Evolutionary conservation across 1,140 invertebrate species (phyloP), one percentile per base, ranked within the genome.

Genomic region (Ladona fulva): DNA sequence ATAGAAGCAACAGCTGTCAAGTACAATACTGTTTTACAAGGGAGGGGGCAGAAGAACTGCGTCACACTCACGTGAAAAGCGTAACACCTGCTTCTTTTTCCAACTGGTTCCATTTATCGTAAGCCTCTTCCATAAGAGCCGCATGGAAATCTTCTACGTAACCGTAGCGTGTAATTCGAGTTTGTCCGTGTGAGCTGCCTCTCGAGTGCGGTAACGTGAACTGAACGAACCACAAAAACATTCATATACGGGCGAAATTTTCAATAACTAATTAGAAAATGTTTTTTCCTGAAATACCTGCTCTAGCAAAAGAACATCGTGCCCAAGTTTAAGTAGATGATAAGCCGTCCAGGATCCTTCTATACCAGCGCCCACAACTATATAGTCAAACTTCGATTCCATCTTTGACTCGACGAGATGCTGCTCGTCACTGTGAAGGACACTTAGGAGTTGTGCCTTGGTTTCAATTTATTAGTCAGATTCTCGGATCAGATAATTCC

Each of bases 151-250:
- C 74, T 24, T 78, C 77, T 7, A 25, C 59, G n/a, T 78, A 78
- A 37, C 42, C 77, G 29, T 76, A 44, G 59, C 77, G 66, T 24
- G 29, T 78, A 11, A 78, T 75, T 29, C 77, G 77, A 25, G 59
- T 74, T 73, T 78, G 77, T 12, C 77, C 77, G 42, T 78, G 77
- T 12, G 77, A 78, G 77, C 77, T 78, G 7, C 77, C 77, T 25
- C 77, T 25, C 0, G 66, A 76, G 25, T 78, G 77, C 14, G 77
- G 77, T 24, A 78, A 42, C 19, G 66, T 8, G 25, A 78, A 78
- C 74, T 78, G 74, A 24, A 74, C 16, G 22, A 76, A 66, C 1
- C 52, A 66, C 3, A 66, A 66, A 66, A n/a, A n/a, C n/a, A 66
- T 19, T 66, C n/a, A 12, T 6, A 12, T 3, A 66, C 5, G 5